These are phyloP conservation scores for Phacellophora camtschatica DNA, from an alignment of 30 jellyfish, hydroid and myxozoan species.

Conservation along the genomic window DNA sequence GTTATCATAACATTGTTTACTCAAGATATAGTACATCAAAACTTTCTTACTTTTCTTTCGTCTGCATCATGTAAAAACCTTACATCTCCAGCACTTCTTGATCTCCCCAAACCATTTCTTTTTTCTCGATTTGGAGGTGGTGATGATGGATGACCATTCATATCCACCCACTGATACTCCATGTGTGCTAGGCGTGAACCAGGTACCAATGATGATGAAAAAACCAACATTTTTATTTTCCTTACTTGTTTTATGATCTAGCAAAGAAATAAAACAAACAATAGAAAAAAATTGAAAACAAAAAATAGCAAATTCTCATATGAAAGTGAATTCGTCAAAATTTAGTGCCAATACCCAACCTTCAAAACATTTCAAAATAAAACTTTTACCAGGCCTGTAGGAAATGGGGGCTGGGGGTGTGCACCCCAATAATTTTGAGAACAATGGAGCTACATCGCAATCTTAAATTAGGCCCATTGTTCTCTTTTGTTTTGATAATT, in stretches of 20 bases:
- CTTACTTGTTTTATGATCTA: constrained; percentile 67
- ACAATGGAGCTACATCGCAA: too few relatives aligned
- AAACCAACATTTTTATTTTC: constrained; percentile 59
- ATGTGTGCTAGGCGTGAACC: constrained; percentile 68
- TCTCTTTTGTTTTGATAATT: too few relatives aligned
- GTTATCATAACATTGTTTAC: background rate
- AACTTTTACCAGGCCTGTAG: too few relatives aligned
- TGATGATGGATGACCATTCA: constrained; percentile 81
- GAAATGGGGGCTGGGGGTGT: too few relatives aligned
- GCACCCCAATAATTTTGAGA: too few relatives aligned
- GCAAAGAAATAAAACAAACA: background rate
- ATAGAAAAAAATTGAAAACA: background rate
- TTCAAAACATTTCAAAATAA: too few relatives aligned
- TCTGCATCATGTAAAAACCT: constrained; percentile 61
- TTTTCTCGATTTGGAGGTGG: constrained; percentile 57
- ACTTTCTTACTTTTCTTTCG: constrained; percentile 84
- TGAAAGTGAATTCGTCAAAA: background rate
- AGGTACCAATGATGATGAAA: constrained; percentile 74
- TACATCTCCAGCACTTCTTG: constrained; percentile 36
- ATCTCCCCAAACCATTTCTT: background rate
- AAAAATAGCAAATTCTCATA: background rate
- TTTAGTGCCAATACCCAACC: too few relatives aligned
- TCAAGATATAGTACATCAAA: background rate
- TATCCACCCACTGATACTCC: constrained; percentile 89
- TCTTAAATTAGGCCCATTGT: too few relatives aligned